Percentiles rank a stretch among this genome's conserved stretches.
Conservation (phyloP, 2,113 vertebrate species). For the Apeltes quadracus region DNA sequence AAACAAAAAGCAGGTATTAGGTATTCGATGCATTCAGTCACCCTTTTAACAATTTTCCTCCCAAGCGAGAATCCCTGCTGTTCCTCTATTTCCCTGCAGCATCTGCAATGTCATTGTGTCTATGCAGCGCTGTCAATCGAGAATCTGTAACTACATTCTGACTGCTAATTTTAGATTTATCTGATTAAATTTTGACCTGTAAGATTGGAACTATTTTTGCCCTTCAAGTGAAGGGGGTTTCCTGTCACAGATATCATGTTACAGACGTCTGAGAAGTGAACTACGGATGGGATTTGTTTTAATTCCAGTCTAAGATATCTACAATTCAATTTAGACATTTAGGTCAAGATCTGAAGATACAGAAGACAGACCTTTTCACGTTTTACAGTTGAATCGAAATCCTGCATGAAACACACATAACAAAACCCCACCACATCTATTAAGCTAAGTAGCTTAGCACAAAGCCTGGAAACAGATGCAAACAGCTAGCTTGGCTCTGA, state of each 20-base stretch:
- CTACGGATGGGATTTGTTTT: too few relatives aligned
- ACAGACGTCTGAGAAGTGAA: neutral
- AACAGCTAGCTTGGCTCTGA: neutral
- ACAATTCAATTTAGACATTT: neutral
- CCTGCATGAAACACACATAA: neutral
- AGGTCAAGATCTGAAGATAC: neutral
- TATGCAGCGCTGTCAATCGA: neutral
- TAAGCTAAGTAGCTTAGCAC: slow-evolving; percentile 3
- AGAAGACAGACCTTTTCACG: neutral
- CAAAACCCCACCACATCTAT: too few relatives aligned
- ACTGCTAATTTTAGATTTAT: neutral
- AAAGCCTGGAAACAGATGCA: neutral
- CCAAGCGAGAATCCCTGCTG: neutral
- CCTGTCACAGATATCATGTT: neutral
- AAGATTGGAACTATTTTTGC: neutral
- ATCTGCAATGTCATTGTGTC: neutral
- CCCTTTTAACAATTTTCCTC: slow-evolving; percentile 13
- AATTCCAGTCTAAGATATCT: neutral
- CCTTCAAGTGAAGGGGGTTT: neutral
- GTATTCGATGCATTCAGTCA: neutral
- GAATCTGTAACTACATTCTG: neutral
- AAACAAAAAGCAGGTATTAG: neutral
- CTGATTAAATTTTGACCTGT: neutral
- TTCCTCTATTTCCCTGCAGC: neutral
- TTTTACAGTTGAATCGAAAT: neutral